phyloP scores from a whole-genome alignment of 2,113 vertebrate genomes.

The Phaethon lepturus region DNA sequence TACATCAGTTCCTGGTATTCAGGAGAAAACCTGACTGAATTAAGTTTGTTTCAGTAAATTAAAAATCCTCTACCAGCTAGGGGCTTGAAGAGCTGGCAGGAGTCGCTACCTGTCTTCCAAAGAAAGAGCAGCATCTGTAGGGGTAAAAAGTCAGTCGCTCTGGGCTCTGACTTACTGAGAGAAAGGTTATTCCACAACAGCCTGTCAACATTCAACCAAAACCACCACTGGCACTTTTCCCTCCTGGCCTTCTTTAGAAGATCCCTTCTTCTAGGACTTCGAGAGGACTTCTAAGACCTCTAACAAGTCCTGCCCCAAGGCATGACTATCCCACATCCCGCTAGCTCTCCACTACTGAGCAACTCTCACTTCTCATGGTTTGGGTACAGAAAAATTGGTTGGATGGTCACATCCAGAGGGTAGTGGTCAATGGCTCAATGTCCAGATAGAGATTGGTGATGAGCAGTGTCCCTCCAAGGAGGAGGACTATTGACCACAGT shows the following conservation, averaged over 20 bases:
- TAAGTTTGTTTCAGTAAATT: slow-evolving; percentile 20
- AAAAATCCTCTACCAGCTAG: neutral
- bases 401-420: no score
- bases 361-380: neutral
- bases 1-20: neutral
- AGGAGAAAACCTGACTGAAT: neutral
- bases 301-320: neutral
- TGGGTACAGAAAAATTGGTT: neutral
- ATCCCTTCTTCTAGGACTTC: neutral
- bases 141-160: neutral
- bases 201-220: slow-evolving; percentile 12
- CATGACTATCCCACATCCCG: neutral
- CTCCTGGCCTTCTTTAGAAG: neutral
- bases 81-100: neutral
- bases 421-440: no score
- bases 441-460: no score
- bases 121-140: neutral
- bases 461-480: no score
- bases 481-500: no score
- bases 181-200: slow-evolving; percentile 19
- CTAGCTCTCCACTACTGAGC: neutral
- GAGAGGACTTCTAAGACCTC: neutral
- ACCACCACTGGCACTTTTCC: neutral
- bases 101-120: slow-evolving; percentile 2
- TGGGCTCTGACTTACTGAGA: slow-evolving; percentile 12